Evolutionary conservation across 2,888 invertebrate species (phyloP).

Genomic region (Strigamia crassipes): DNA sequence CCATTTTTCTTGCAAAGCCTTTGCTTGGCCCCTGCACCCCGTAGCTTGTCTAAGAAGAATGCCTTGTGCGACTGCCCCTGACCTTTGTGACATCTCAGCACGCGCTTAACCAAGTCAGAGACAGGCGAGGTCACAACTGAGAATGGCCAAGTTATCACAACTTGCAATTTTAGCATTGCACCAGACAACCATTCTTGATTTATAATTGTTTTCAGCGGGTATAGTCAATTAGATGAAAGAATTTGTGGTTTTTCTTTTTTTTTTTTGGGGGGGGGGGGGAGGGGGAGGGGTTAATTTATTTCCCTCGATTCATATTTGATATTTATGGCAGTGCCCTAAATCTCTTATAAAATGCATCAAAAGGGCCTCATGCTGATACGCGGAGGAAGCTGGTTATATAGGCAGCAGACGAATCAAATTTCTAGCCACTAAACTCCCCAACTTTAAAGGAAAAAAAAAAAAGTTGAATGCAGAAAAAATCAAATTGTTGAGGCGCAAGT

Average conservation of each 20-base stretch:
- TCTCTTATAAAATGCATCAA: neutral
- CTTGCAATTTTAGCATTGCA: neutral
- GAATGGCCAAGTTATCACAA: neutral
- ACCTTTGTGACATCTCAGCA: conserved; percentile 27
- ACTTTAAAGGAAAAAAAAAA: neutral
- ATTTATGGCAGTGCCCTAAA: neutral
- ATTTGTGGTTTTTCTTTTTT: neutral
- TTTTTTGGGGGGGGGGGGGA: no score
- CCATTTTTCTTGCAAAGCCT: neutral
- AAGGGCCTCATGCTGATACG: conserved; percentile 2
- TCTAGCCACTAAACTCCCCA: neutral
- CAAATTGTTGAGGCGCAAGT: neutral
- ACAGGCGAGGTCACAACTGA: neutral
- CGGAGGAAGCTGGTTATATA: neutral
- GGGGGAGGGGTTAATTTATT: neutral
- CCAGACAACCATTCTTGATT: no score
- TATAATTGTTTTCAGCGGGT: neutral
- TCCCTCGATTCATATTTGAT: neutral
- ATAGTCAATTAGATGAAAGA: neutral
- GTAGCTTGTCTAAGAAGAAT: conserved; percentile 14
- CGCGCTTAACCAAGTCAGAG: conserved; percentile 7
- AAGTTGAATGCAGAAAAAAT: neutral
- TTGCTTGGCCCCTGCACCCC: conserved; percentile 10
- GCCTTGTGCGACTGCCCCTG: conserved; percentile 19
- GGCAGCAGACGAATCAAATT: conserved; percentile 12